Percentiles rank a stretch among this genome's conserved stretches.
phyloP scores from a whole-genome alignment of 2,113 vertebrate genomes.

The Choloepus hoffmanni region DNA sequence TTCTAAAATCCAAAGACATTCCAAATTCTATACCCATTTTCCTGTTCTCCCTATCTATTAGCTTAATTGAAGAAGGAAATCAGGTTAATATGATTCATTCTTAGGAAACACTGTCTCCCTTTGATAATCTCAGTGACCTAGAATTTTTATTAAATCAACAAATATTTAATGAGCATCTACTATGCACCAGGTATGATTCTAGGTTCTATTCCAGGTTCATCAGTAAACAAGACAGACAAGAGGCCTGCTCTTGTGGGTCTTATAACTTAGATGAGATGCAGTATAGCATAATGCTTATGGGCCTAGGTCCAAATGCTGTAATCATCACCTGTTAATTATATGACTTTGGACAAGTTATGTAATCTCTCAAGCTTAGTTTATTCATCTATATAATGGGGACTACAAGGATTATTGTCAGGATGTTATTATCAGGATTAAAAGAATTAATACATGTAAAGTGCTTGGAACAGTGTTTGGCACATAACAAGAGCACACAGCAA shows the following conservation, averaged over 20 bases:
- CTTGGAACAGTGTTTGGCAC: neutral
- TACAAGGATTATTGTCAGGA: constrained; percentile 53
- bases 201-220: constrained; percentile 17
- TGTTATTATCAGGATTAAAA: constrained; percentile 55
- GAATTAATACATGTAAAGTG: constrained; percentile 40
- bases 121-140: constrained; percentile 14
- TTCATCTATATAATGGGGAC: constrained; percentile 24
- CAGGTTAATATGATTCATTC: neutral
- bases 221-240: constrained; percentile 12
- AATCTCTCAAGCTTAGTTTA: constrained; percentile 31
- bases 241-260: neutral
- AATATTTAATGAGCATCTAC: neutral
- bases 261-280: neutral
- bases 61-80: constrained; percentile 45
- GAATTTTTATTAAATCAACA: constrained; percentile 33
- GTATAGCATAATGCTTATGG: constrained; percentile 13
- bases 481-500: constrained; percentile 12
- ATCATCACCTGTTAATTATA: neutral
- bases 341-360: constrained; percentile 45
- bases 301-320: constrained; percentile 28
- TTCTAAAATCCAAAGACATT: constrained; percentile 21
- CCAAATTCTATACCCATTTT: constrained; percentile 17
- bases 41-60: constrained; percentile 24
- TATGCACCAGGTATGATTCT: neutral
- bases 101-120: neutral